Base-by-base conservation (phyloP, 2,888 invertebrate species). In the Tanypteryx hageni region DNA sequence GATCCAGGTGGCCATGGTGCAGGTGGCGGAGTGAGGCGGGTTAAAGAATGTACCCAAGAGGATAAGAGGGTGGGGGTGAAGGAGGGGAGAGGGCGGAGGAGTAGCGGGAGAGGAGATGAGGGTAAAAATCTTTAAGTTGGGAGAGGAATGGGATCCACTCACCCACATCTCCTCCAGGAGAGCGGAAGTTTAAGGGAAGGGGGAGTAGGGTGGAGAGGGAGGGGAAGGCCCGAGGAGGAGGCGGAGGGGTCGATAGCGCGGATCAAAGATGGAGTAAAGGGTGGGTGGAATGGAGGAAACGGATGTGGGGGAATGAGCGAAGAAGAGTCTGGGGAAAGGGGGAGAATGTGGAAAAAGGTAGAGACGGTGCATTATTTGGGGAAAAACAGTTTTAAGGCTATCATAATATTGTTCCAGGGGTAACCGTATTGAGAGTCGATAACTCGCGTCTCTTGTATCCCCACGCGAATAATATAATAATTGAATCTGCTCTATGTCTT, bases 121-220 rank as follows among this genome's bases (percentile, higher is more conserved):
- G 27, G 27, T 27, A 76, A 76, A 76, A 76, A 76, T 76, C 76
- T 76, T 76, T 76, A 76, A 27, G 76, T 76, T 27, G 27, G 76
- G 68, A 68, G 22, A 68, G 68, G 76, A 76, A 76, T 76, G 76
- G 76, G 76, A 76, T 76, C 76, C 76, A 76, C 22, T 76, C 22
- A 76, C 22, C 76, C 76, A 76, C 76, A 11, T 76, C 68, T 68
- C 68, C 68, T 68, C 68, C 68, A 10, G 22, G 22, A 64, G 64
- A 64, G 64, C 64, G 76, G 76, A 76, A 76, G 76, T 76, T 76
- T 27, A 76, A 27, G 76, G 76, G 8, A 76, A 18, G 0, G 64
- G 18, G 76, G 76, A 76, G 27, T 22, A 27, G 13, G 10, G 27
- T 13, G 76, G 76, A 11, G 27, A 18, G 0, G 13, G 61, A 16